Conservation (phyloP, 2,113 vertebrate species). For the Empidonax alnorum region DNA sequence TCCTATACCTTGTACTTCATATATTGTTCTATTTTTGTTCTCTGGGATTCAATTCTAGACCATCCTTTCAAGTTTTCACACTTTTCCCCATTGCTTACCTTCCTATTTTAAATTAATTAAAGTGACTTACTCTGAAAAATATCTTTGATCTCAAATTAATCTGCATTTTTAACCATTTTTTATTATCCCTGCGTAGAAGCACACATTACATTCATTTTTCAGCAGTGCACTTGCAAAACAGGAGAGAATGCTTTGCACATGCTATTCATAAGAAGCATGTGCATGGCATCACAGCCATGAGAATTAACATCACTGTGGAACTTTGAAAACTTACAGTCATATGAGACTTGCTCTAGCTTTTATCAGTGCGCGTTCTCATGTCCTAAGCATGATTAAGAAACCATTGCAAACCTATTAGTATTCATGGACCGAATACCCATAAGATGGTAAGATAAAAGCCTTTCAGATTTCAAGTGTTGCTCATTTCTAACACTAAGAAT, state of each 20-base stretch:
- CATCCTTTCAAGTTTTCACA: constrained; percentile 45
- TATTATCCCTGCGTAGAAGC: not conserved
- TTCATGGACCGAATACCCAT: not conserved
- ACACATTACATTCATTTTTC: not conserved
- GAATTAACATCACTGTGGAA: constrained; percentile 47
- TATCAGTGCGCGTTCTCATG: not conserved
- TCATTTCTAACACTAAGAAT: constrained; percentile 38
- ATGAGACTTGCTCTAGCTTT: constrained; percentile 11
- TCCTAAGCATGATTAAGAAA: constrained; percentile 63
- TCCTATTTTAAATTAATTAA: constrained; percentile 8
- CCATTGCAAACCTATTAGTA: constrained; percentile 27
- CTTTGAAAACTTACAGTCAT: constrained; percentile 26
- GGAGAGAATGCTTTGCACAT: not conserved
- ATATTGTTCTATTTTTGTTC: constrained; percentile 19
- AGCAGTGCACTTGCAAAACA: not conserved
- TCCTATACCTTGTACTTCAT: constrained; percentile 33
- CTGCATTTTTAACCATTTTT: constrained; percentile 25
- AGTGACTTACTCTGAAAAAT: constrained; percentile 44
- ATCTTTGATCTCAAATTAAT: constrained; percentile 29
- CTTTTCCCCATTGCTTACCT: not conserved
- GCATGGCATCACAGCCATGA: not conserved
- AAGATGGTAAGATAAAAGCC: constrained; percentile 33
- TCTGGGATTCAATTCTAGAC: not conserved
- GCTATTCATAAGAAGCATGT: not conserved
- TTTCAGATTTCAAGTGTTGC: constrained; percentile 39